These are phyloP conservation scores for Embidobia sp. DNA, from an alignment of 2,888 invertebrate genomes.

Conservation along the genomic window DNA sequence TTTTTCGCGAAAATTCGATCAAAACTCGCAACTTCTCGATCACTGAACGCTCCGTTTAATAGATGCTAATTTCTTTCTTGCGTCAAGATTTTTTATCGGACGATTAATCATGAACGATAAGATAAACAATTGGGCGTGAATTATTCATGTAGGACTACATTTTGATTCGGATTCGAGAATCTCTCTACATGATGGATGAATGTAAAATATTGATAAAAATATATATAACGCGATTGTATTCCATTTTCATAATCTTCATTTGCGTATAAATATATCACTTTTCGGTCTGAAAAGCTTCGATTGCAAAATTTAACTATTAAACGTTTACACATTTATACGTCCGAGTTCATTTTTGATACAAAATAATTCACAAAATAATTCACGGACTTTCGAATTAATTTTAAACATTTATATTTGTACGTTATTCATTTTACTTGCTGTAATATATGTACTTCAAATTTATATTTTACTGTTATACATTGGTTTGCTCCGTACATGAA, in stretches of 20 bases:
- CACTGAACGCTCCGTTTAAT: not conserved
- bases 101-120: slow-evolving; percentile 51
- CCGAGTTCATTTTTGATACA: too few species aligned
- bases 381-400: too few species aligned
- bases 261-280: too few species aligned
- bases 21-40: not conserved
- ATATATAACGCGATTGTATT: slow-evolving; percentile 41
- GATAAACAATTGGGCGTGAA: slow-evolving; percentile 40
- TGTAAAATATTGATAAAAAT: slow-evolving; percentile 32
- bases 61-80: slow-evolving; percentile 6
- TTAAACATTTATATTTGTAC: too few species aligned
- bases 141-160: slow-evolving; percentile 27
- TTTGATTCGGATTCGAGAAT: slow-evolving; percentile 35
- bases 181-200: slow-evolving; percentile 43
- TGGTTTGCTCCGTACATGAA: too few species aligned
- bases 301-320: too few species aligned
- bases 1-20: not conserved
- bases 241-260: not conserved
- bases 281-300: too few species aligned
- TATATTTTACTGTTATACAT: too few species aligned
- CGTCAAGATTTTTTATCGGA: slow-evolving; percentile 18
- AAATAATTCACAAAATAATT: too few species aligned
- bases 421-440: too few species aligned
- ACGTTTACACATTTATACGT: too few species aligned
- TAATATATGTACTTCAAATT: too few species aligned